Evolutionary conservation across 64 coral and sea anemone species (phyloP).

Genomic region (Actinia tenebrosa): DNA sequence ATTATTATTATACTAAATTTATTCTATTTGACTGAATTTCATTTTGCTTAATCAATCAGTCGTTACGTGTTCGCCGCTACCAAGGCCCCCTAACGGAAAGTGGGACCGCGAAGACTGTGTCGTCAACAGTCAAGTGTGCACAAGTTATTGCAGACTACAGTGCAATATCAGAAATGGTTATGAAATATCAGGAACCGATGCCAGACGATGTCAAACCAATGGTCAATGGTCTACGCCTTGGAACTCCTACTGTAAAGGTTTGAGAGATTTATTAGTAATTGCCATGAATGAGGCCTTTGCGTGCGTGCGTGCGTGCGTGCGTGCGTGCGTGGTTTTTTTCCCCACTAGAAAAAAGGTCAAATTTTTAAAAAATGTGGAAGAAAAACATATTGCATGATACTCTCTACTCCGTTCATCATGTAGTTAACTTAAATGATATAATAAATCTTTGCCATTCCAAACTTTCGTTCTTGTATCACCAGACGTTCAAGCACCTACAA

Average conservation of each 20-base stretch:
- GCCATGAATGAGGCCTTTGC: not conserved
- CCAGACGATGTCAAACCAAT: slow-evolving; percentile 33
- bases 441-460: not conserved
- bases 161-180: slow-evolving; percentile 68
- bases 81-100: slow-evolving; percentile 29
- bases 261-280: not conserved
- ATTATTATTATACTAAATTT: not conserved
- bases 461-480: not conserved
- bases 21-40: not conserved
- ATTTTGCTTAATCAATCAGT: slow-evolving; percentile 31
- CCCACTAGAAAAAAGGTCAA: too few relatives aligned
- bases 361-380: too few relatives aligned
- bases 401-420: too few relatives aligned
- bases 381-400: too few relatives aligned
- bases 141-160: slow-evolving; percentile 56
- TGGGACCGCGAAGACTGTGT: slow-evolving; percentile 82
- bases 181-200: slow-evolving; percentile 38
- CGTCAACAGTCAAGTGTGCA: slow-evolving; percentile 52
- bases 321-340: too few relatives aligned
- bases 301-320: too few relatives aligned
- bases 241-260: slow-evolving; percentile 92
- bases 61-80: slow-evolving; percentile 58
- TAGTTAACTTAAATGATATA: too few relatives aligned
- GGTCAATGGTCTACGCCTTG: slow-evolving; percentile 81
- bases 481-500: slow-evolving; percentile 36